Evolutionary conservation across 2,113 vertebrate genomes (phyloP).

Genomic region (Serinus canaria): DNA sequence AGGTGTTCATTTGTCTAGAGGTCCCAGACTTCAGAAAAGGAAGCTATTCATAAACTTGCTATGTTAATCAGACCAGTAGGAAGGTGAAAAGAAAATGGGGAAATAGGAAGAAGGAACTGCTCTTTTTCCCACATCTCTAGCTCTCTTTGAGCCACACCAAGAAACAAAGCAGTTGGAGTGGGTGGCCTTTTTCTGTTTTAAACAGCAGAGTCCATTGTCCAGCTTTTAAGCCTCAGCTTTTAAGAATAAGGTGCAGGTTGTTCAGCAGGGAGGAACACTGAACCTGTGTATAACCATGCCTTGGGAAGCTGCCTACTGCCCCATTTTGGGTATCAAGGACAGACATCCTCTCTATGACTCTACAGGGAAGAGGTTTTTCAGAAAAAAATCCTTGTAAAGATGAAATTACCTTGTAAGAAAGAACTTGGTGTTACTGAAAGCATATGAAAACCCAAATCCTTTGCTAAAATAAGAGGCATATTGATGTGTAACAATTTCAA

Average conservation of each 20-base stretch:
- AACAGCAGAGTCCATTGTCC: neutral
- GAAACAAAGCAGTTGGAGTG: neutral
- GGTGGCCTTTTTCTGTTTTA: neutral
- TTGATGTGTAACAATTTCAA: neutral
- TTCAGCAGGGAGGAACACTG: neutral
- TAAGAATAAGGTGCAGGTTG: neutral
- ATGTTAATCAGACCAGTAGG: neutral
- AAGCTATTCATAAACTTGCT: neutral
- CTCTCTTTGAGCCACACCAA: neutral
- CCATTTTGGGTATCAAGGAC: neutral
- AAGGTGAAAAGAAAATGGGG: neutral
- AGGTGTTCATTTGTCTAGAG: neutral
- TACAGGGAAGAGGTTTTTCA: neutral
- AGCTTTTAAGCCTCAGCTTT: neutral
- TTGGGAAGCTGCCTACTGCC: neutral
- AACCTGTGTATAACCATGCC: rapidly evolving
- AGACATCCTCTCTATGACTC: neutral
- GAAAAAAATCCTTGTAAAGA: neutral
- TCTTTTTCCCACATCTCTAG: neutral
- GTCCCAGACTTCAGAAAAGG: neutral
- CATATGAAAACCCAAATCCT: neutral
- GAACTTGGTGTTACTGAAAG: neutral
- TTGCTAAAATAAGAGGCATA: neutral
- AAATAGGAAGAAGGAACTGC: neutral
- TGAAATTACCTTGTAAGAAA: neutral